Evolutionary conservation across 1,140 invertebrate genomes (phyloP).

Genomic region (Drosophila ambigua): DNA sequence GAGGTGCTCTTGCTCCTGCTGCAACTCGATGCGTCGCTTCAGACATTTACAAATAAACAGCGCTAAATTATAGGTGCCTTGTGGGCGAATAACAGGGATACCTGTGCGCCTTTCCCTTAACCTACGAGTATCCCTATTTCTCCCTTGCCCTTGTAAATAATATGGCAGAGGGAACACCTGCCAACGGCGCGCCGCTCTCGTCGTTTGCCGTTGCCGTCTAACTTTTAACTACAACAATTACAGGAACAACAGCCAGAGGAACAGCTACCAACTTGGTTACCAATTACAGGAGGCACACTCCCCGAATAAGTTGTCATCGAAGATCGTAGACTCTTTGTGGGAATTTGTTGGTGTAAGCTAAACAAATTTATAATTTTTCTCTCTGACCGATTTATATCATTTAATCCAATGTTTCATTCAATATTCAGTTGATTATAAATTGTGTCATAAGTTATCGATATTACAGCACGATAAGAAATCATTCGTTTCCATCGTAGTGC

Average conservation of each 20-base stretch:
- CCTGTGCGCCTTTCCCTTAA: too few species aligned
- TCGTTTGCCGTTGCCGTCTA: constrained; percentile 27
- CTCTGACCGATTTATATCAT: too few species aligned
- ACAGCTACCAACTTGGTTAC: constrained; percentile 31
- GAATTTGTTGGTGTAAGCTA: too few species aligned
- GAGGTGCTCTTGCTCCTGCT: background rate
- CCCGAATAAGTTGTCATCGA: background rate
- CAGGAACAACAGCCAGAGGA: constrained; percentile 28
- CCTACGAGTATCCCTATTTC: constrained; percentile 8
- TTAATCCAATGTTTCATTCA: too few species aligned
- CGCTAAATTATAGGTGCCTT: constrained; percentile 69
- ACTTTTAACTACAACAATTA: constrained; percentile 64
- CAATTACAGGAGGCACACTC: constrained; percentile 47
- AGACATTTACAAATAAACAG: constrained; percentile 73
- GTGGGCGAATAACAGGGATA: constrained; percentile 35
- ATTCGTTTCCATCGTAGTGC: too few species aligned
- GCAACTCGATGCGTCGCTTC: constrained; percentile 16
- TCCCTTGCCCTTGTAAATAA: constrained; percentile 54
- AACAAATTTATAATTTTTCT: too few species aligned
- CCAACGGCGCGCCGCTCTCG: constrained; percentile 33
- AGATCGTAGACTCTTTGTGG: background rate
- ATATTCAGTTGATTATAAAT: too few species aligned
- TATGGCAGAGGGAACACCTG: constrained; percentile 50
- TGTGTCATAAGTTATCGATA: too few species aligned
- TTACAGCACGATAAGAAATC: too few species aligned